phyloP scores from a whole-genome alignment of 2,113 vertebrate species.

The Mungos mungo region DNA sequence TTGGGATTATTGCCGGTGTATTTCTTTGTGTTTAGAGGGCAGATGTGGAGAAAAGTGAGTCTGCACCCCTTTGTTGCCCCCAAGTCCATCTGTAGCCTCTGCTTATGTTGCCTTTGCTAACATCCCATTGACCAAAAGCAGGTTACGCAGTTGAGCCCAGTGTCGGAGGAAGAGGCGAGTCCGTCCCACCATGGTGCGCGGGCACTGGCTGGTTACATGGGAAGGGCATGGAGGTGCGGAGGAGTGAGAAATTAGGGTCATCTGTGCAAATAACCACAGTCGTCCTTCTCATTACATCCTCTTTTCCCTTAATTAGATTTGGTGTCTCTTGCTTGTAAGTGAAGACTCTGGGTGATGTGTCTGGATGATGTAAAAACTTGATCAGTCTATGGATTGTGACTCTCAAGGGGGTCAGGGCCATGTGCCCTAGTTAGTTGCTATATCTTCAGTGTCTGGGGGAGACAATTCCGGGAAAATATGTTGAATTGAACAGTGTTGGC shows the following conservation, averaged over 20 bases:
- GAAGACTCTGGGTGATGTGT: background rate
- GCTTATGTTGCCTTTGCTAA: background rate
- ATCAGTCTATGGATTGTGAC: background rate
- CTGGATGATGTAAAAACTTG: too few relatives aligned
- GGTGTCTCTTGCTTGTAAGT: background rate
- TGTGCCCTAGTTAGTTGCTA: background rate
- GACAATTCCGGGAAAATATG: background rate
- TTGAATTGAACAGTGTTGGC: background rate
- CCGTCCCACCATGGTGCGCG: too few relatives aligned
- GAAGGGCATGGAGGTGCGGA: background rate
- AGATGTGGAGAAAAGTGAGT: background rate
- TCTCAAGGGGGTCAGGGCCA: background rate
- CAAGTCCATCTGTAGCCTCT: background rate
- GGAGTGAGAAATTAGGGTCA: background rate
- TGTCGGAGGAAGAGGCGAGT: background rate
- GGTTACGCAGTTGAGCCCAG: background rate
- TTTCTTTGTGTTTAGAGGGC: background rate
- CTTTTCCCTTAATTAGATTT: background rate
- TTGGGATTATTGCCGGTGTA: background rate
- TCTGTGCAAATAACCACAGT: background rate
- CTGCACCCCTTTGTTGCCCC: background rate
- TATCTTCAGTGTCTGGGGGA: background rate
- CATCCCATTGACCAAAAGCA: background rate
- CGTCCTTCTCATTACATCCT: background rate
- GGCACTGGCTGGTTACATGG: background rate